Percentiles rank a stretch among this genome's conserved stretches.
Conservation (phyloP, 2,113 vertebrate species). For the Hemiprocne comata region DNA sequence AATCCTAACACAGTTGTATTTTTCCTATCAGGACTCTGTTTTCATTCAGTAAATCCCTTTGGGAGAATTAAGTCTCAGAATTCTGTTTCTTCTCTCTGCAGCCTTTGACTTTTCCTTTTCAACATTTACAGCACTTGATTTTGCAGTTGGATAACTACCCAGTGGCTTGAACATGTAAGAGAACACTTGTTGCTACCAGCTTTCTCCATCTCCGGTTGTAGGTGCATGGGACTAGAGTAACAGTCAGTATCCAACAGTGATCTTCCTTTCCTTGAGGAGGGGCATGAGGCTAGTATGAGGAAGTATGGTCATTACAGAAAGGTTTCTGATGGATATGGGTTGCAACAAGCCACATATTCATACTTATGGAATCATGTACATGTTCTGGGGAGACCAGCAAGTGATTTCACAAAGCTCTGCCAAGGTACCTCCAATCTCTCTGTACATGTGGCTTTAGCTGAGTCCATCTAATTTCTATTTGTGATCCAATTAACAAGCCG, state of each 20-base stretch:
- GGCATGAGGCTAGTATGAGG: background rate
- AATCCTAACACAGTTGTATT: background rate
- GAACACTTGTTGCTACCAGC: background rate
- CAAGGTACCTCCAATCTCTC: background rate
- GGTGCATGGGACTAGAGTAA: rapidly evolving
- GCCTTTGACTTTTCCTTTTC: background rate
- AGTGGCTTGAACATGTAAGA: background rate
- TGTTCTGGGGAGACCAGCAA: background rate
- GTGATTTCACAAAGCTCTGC: background rate
- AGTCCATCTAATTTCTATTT: background rate
- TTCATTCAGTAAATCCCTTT: background rate
- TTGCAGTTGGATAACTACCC: background rate
- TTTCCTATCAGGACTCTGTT: background rate
- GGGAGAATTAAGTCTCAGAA: background rate
- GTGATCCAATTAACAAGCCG: background rate
- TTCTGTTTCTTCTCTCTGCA: background rate
- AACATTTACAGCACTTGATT: background rate
- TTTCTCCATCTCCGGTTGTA: background rate
- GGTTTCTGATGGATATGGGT: background rate
- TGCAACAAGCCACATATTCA: background rate
- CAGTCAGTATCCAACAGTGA: background rate
- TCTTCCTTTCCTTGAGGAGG: background rate
- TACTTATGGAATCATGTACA: background rate
- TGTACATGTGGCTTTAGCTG: background rate
- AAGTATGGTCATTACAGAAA: background rate